Evolutionary conservation across 2,888 invertebrate genomes (phyloP).

Genomic region (Catotricha subobsoleta): DNA sequence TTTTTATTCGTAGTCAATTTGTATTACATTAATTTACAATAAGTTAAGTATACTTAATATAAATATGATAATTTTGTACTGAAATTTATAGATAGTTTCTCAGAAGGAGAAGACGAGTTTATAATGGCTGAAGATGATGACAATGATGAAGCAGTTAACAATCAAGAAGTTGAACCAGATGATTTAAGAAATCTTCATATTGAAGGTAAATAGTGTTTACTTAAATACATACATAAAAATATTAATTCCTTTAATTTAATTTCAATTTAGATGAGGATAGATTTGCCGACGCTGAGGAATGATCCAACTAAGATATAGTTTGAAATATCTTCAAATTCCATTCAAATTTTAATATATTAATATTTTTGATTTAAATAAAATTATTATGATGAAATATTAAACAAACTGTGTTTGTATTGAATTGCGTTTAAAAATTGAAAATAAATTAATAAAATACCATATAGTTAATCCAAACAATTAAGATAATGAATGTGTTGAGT

Average conservation of each 20-base stretch:
- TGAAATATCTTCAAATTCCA: too few relatives aligned
- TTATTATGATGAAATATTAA: too few relatives aligned
- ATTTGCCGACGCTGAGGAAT: conserved; percentile 27
- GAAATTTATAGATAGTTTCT: conserved; percentile 1
- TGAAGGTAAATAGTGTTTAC: background rate
- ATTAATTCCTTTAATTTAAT: background rate
- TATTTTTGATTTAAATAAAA: too few relatives aligned
- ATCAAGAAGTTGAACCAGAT: conserved; percentile 15
- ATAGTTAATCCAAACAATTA: too few relatives aligned
- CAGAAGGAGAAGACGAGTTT: conserved; percentile 5
- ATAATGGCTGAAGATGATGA: conserved; percentile 14
- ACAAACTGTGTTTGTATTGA: too few relatives aligned
- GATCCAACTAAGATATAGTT: too few relatives aligned
- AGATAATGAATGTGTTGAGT: too few relatives aligned
- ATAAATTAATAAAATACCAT: too few relatives aligned
- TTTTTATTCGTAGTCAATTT: background rate
- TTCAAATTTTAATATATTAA: too few relatives aligned
- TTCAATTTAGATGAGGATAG: conserved; percentile 21
- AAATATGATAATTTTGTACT: background rate
- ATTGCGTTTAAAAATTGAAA: too few relatives aligned
- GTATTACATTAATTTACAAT: too few relatives aligned
- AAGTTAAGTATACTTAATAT: too few relatives aligned
- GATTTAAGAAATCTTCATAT: conserved; percentile 23
- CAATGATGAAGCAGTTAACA: conserved; percentile 11
- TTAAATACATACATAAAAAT: background rate